phyloP scores from a whole-genome alignment of 2,797 vertebrate species.

The Anguilla pacifica region DNA sequence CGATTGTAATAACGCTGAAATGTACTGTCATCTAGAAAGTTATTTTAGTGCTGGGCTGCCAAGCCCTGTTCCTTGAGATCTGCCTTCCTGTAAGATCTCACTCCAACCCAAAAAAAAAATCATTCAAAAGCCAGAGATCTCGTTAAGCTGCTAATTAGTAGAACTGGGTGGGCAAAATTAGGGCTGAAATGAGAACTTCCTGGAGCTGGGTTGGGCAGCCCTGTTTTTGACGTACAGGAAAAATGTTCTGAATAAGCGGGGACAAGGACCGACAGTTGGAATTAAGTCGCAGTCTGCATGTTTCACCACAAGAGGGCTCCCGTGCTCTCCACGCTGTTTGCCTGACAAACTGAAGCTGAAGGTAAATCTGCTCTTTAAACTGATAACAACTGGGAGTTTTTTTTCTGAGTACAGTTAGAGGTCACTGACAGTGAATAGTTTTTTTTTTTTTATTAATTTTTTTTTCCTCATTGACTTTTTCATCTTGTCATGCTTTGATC shows the following conservation, averaged over 20 bases:
- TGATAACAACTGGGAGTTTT: neutral
- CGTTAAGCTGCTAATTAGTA: too few relatives aligned
- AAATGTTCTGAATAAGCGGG: neutral
- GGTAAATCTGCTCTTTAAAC: neutral
- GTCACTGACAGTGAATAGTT: neutral
- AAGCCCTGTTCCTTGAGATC: too few relatives aligned
- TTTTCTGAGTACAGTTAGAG: neutral
- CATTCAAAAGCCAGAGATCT: too few relatives aligned
- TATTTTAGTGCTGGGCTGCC: neutral
- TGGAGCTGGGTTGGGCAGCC: too few relatives aligned
- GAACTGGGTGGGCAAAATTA: too few relatives aligned
- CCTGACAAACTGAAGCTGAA: neutral
- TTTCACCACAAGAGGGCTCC: conserved; percentile 16
- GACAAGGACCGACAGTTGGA: neutral
- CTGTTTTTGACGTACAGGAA: neutral
- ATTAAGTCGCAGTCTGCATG: neutral
- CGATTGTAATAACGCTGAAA: neutral
- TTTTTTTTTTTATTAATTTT: too few relatives aligned
- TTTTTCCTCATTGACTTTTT: neutral
- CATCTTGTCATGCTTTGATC: neutral
- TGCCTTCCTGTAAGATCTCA: too few relatives aligned
- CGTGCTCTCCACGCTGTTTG: too few relatives aligned
- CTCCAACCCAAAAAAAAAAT: too few relatives aligned
- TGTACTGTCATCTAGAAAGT: neutral
- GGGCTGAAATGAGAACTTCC: too few relatives aligned